Conservation (phyloP, 2,113 vertebrate species). For the Charina bottae region DNA sequence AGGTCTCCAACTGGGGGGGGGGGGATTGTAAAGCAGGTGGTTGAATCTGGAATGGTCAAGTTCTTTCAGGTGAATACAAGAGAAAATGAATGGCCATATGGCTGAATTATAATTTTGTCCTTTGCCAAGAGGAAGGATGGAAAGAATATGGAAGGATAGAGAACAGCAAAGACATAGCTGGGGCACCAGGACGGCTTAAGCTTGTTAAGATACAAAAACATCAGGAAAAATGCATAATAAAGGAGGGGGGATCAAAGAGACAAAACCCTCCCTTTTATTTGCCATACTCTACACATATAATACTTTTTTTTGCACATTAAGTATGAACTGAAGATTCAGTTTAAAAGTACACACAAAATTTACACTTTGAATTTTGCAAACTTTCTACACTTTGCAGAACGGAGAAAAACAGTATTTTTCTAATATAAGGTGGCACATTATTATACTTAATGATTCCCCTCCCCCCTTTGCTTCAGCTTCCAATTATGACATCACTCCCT, state of each 20-base stretch:
- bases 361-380: conserved; percentile 47
- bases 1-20: neutral
- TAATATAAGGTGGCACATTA: conserved; percentile 16
- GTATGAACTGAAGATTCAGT: conserved; percentile 48
- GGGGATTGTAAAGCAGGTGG: neutral
- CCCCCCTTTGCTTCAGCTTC: neutral
- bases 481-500: neutral
- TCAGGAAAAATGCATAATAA: conserved; percentile 37
- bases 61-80: neutral
- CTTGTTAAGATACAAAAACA: conserved; percentile 36
- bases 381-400: conserved; percentile 26
- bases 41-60: neutral
- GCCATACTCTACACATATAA: conserved; percentile 36
- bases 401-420: conserved; percentile 20
- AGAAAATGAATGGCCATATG: neutral
- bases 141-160: neutral
- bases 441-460: conserved; percentile 33
- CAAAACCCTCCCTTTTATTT: conserved; percentile 42
- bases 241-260: conserved; percentile 39
- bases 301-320: conserved; percentile 58
- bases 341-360: conserved; percentile 2
- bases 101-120: neutral
- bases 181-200: conserved; percentile 42
- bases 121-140: neutral
- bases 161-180: neutral